phyloP scores from a whole-genome alignment of 23 tunicate species.

The Trididemnum miniatum region DNA sequence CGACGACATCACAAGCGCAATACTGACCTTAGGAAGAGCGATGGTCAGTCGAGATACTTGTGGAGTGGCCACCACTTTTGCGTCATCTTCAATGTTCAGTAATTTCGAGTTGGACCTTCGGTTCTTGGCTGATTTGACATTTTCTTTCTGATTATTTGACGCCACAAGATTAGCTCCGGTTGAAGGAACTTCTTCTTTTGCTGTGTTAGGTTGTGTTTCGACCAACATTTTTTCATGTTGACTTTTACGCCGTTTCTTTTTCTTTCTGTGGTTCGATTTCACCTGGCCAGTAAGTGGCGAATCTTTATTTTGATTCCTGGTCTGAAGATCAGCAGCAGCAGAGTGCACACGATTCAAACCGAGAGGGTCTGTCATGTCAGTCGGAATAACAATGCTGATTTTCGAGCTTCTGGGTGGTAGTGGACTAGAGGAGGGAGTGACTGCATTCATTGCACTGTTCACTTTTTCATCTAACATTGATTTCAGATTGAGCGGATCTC shows the following conservation, averaged over 20 bases:
- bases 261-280: slow-evolving; percentile 20
- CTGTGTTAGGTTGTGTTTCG: neutral
- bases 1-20: too few relatives aligned
- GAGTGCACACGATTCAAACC: slow-evolving; percentile 54
- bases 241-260: slow-evolving; percentile 49
- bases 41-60: neutral
- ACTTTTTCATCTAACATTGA: slow-evolving; percentile 87
- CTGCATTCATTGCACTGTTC: slow-evolving; percentile 75
- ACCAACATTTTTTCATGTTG: slow-evolving; percentile 24
- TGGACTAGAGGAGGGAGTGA: slow-evolving; percentile 85
- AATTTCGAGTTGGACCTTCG: slow-evolving; percentile 8
- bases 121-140: neutral
- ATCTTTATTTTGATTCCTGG: neutral
- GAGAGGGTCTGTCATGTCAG: slow-evolving; percentile 85
- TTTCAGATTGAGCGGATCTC: slow-evolving; percentile 80
- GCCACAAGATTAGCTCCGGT: neutral
- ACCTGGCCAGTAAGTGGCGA: neutral
- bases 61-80: neutral
- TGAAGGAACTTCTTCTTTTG: neutral
- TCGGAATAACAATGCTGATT: slow-evolving; percentile 71
- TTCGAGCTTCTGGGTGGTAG: slow-evolving; percentile 84
- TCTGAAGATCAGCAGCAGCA: too few relatives aligned
- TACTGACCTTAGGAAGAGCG: slow-evolving; percentile 14
- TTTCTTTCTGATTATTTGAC: slow-evolving; percentile 18
- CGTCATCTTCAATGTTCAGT: neutral